phyloP scores from a whole-genome alignment of 2,888 invertebrate species.

The Corbicula japonica region DNA sequence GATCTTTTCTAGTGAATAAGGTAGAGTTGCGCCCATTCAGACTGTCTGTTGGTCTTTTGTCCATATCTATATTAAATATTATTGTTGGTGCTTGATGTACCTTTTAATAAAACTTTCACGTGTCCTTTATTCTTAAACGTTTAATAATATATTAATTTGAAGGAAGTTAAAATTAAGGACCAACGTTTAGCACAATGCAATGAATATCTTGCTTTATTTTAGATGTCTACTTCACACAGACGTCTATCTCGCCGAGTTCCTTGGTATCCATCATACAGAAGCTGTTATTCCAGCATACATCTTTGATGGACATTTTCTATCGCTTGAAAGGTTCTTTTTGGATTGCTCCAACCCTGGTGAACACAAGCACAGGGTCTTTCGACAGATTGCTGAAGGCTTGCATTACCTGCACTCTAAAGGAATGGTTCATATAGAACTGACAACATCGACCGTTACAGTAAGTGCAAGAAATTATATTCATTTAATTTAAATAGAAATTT shows the following conservation, averaged over 20 bases:
- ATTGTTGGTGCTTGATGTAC: too few relatives aligned
- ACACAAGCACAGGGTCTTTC: slow-evolving; percentile 41
- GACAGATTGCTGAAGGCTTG: slow-evolving; percentile 68
- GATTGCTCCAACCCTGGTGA: not conserved
- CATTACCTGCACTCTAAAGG: slow-evolving; percentile 78
- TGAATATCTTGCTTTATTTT: slow-evolving; percentile 33
- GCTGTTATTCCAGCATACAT: slow-evolving; percentile 69
- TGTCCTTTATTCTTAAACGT: too few relatives aligned
- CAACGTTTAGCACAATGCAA: too few relatives aligned
- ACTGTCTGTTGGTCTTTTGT: too few relatives aligned
- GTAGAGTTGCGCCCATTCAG: too few relatives aligned
- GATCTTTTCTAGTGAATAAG: too few relatives aligned
- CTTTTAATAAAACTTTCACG: too few relatives aligned
- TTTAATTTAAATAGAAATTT: too few relatives aligned
- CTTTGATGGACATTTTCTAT: slow-evolving; percentile 68
- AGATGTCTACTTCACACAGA: slow-evolving; percentile 70
- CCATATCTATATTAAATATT: too few relatives aligned
- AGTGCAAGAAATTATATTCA: too few relatives aligned
- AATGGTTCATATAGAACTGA: slow-evolving; percentile 82
- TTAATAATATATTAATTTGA: too few relatives aligned
- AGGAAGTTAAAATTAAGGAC: too few relatives aligned
- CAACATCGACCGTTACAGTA: slow-evolving; percentile 79
- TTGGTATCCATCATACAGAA: slow-evolving; percentile 75
- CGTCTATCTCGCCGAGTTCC: slow-evolving; percentile 71
- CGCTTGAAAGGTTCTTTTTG: slow-evolving; percentile 60